Base-by-base conservation (phyloP, 2,888 invertebrate genomes). In the Melitaea athalia region DNA sequence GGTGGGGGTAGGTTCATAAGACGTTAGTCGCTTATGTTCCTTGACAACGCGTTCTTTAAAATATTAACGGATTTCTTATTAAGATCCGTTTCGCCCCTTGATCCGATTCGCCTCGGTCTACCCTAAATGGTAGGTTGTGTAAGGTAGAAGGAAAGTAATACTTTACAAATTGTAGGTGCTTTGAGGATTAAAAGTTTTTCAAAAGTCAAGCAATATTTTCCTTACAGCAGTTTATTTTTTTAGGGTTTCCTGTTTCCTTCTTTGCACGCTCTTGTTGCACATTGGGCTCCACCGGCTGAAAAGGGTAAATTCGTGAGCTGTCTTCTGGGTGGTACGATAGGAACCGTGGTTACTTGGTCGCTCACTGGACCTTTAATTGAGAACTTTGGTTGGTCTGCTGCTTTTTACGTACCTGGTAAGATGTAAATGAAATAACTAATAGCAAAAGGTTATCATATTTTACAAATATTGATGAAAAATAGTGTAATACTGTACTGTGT, bases 221-320 rank as follows among this genome's bases (percentile, higher is more conserved):
- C 8, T 38, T 7, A 38, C 8, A 7, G 38, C 6, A 38, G 49
- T 31, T 33, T 7, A 50, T 67, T 12, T 67, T 12, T 33, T n/a
- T 78, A 94, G 91, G 95, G 95, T 33, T 89, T 94, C 55, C 83
- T 94, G 0, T 95, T 95, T 77, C 95, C 95, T 0, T 92, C 95
- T 0, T 84, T 95, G 12, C 95, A 95, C 76, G 94, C 94, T 0
- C 79, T 96, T 69, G 94, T 96, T 10, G 95, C 96, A 0, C 94
- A 94, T 78, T 96, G 96, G 96, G 93, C 96, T 0, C 96, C 96
- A 0, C 96, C 96, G 0, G 89, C 93, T 12, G 96, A 96, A 82
- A 95, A 95, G 82, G 95, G 95, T 8, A 95, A 95, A 81, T 96
- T 96, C 76, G 93, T 96, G 3, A 95, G 95, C 78, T 85, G 91